phyloP scores from a whole-genome alignment of 1,140 invertebrate genomes.

The Scaptomyza hsui region DNA sequence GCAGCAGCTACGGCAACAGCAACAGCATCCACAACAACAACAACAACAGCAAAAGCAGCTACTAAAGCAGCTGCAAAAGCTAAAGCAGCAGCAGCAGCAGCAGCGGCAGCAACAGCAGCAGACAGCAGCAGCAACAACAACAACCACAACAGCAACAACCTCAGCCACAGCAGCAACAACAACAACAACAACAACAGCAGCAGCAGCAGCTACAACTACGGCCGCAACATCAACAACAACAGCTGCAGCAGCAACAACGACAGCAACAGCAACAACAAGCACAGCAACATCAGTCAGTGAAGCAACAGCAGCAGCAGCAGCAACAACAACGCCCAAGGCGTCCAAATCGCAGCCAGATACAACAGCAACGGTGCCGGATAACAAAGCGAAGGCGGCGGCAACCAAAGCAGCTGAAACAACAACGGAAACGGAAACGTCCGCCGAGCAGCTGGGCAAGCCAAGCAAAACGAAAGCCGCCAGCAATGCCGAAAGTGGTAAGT shows the following conservation, averaged over 20 bases:
- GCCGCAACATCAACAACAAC: conserved; percentile 1
- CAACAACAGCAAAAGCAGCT: conserved; percentile 13
- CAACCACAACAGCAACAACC: background rate
- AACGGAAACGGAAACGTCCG: conserved; percentile 1
- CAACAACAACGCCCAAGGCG: conserved; percentile 26
- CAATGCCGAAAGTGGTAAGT: conserved; percentile 49
- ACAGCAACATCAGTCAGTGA: conserved; percentile 2
- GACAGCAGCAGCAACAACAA: conserved; percentile 8
- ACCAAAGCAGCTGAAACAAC: conserved; percentile 33
- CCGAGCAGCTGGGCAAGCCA: conserved; percentile 33
- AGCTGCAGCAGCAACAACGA: background rate
- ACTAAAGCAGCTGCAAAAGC: conserved; percentile 2
- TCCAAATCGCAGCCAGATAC: conserved; percentile 21
- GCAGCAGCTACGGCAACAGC: conserved; percentile 17
- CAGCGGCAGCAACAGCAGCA: background rate
- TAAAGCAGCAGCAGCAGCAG: conserved; percentile 16
- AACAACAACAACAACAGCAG: conserved; percentile 4
- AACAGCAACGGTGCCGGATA: background rate
- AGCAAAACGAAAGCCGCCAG: conserved; percentile 16
- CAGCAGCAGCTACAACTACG: background rate
- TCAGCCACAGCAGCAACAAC: conserved; percentile 1
- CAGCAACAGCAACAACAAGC: conserved; percentile 1
- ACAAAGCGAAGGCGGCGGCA: background rate
- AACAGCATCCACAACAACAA: conserved; percentile 5
- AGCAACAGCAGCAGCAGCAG: background rate